Conservation (phyloP, 1,140 invertebrate genomes). For the Cotesia typhae region DNA sequence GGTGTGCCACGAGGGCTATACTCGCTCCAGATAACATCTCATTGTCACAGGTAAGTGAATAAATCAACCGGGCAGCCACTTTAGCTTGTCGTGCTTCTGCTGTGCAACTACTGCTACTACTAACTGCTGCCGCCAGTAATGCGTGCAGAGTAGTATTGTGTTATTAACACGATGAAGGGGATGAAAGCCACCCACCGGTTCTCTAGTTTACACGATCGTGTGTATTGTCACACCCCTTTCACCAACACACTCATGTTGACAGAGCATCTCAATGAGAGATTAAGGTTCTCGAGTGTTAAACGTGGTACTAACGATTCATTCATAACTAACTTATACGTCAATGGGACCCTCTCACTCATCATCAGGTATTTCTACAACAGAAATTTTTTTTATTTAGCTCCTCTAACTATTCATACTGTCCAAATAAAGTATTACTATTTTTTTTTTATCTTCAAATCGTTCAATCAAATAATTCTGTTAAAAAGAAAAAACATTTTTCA, state of each 20-base stretch:
- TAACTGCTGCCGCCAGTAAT: not conserved
- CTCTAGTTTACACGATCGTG: constrained; percentile 7
- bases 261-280: constrained; percentile 48
- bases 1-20: constrained; percentile 31
- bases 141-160: too few relatives aligned
- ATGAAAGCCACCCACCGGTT: constrained; percentile 7
- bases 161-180: not conserved
- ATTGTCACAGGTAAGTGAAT: constrained; percentile 56
- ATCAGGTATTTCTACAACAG: not conserved
- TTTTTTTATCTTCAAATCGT: too few relatives aligned
- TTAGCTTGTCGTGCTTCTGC: constrained; percentile 31
- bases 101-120: too few relatives aligned
- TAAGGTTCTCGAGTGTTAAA: constrained; percentile 45
- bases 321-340: too few relatives aligned
- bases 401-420: too few relatives aligned
- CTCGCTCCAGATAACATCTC: constrained; percentile 57
- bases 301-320: too few relatives aligned
- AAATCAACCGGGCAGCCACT: constrained; percentile 46
- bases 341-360: too few relatives aligned
- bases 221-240: not conserved
- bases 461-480: too few relatives aligned
- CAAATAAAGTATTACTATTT: too few relatives aligned
- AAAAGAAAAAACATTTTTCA: too few relatives aligned
- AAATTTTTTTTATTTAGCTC: too few relatives aligned
- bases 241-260: not conserved